Evolutionary conservation across 2,797 vertebrate species (phyloP).

Genomic region (Austrolebias charrua): DNA sequence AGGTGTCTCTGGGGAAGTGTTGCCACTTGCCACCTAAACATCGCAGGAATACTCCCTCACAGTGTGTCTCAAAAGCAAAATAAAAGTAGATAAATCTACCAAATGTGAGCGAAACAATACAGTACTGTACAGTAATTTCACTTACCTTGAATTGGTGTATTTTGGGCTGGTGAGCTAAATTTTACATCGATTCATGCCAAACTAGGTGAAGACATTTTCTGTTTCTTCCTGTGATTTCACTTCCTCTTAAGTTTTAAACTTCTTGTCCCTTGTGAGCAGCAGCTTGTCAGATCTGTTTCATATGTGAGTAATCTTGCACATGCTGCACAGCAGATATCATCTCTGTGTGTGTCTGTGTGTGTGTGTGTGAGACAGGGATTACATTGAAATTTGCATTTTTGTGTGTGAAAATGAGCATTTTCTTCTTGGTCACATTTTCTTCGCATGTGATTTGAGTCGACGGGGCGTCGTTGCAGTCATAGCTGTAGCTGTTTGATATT

Average conservation of each 20-base stretch:
- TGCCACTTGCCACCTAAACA: conserved; percentile 31
- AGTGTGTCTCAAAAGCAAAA: conserved; percentile 4
- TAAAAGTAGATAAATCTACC: background rate
- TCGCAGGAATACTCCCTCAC: conserved; percentile 36
- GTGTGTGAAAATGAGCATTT: conserved; percentile 20
- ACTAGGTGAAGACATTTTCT: conserved; percentile 49
- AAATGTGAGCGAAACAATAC: conserved; percentile 9
- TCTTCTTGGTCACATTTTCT: conserved; percentile 8
- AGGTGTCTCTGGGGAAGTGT: conserved; percentile 31
- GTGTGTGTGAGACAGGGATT: conserved; percentile 3
- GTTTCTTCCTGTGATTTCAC: conserved; percentile 55
- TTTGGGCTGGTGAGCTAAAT: conserved; percentile 14
- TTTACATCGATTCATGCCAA: conserved; percentile 14
- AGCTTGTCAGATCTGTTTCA: conserved; percentile 15
- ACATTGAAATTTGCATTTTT: conserved; percentile 21
- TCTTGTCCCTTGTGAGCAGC: conserved; percentile 23
- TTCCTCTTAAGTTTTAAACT: conserved; percentile 47
- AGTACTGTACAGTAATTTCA: conserved; percentile 20
- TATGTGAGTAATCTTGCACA: conserved; percentile 28
- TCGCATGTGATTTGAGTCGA: conserved; percentile 9
- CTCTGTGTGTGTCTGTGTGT: background rate
- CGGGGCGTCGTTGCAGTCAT: background rate
- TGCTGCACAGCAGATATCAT: conserved; percentile 6
- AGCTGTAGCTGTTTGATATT: conserved; percentile 3
- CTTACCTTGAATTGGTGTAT: conserved; percentile 5